Evolutionary conservation across 2,113 vertebrate species (phyloP).

Genomic region (Hemiprocne comata): DNA sequence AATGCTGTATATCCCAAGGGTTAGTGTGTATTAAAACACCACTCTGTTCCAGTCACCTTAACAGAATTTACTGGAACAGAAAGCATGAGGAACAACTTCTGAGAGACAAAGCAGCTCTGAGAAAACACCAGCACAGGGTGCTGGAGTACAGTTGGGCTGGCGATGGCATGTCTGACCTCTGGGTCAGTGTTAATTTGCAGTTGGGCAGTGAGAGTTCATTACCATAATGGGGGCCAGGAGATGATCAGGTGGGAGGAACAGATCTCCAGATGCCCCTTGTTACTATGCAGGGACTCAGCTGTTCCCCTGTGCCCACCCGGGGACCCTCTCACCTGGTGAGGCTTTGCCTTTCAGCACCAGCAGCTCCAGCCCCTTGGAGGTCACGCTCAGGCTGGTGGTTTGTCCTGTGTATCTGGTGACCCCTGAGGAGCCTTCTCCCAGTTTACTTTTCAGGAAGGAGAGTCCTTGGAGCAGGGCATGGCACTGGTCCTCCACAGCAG

Average conservation of each 20-base stretch:
- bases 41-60: neutral
- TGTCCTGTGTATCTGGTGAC: constrained; percentile 60
- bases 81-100: neutral
- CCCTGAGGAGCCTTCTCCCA: constrained; percentile 52
- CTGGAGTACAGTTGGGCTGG: neutral
- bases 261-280: rapidly evolving
- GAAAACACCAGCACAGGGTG: rapidly evolving
- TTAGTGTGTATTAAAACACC: neutral
- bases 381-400: constrained; percentile 85
- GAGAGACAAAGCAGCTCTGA: rapidly evolving
- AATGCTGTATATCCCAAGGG: rapidly evolving
- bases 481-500: constrained; percentile 82
- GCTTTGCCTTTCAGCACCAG: constrained; percentile 83
- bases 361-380: constrained; percentile 78
- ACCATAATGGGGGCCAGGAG: neutral
- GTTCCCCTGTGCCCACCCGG: neutral
- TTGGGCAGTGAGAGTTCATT: neutral
- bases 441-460: constrained; percentile 78
- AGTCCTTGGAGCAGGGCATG: constrained; percentile 78
- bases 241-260: rapidly evolving
- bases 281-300: neutral
- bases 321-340: constrained; percentile 79
- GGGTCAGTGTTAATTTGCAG: neutral
- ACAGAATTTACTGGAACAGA: neutral
- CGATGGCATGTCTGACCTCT: neutral